A percentile compares a stretch with the other conserved stretches of the same genome.
phyloP scores from a whole-genome alignment of 2,888 invertebrate genomes.

The Cataglyphis cursor region DNA sequence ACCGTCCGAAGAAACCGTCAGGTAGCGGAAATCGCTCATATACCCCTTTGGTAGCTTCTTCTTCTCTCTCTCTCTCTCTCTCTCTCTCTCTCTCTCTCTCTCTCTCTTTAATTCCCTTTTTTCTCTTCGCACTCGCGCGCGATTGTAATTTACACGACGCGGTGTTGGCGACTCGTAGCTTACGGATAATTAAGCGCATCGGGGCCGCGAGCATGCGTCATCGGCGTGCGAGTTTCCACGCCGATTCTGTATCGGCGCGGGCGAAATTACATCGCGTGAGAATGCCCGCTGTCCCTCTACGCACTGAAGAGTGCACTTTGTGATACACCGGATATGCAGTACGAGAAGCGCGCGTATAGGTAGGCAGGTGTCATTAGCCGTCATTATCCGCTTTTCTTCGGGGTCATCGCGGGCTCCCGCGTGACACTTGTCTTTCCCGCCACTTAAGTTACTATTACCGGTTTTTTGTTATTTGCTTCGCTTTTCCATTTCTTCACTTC shows the following conservation, averaged over 20 bases:
- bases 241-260: slow-evolving; percentile 26
- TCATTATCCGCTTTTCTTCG: slow-evolving; percentile 60
- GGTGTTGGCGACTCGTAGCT: background rate
- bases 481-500: slow-evolving; percentile 13
- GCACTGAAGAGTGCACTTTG: slow-evolving; percentile 52
- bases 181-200: slow-evolving; percentile 57
- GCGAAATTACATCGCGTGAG: slow-evolving; percentile 71
- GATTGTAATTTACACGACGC: slow-evolving; percentile 24
- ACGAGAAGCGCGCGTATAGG: slow-evolving; percentile 55
- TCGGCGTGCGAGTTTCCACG: slow-evolving; percentile 31
- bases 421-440: slow-evolving; percentile 19
- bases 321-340: slow-evolving; percentile 61
- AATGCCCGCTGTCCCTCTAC: slow-evolving; percentile 47
- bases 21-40: slow-evolving; percentile 45
- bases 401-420: slow-evolving; percentile 11
- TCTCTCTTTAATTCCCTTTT: background rate
- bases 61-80: no score
- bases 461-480: slow-evolving; percentile 17
- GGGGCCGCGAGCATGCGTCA: slow-evolving; percentile 36
- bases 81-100: background rate
- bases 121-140: background rate
- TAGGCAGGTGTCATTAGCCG: slow-evolving; percentile 65
- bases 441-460: slow-evolving; percentile 9
- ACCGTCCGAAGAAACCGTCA: slow-evolving; percentile 30
- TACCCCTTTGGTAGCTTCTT: background rate